These are phyloP conservation scores for Albula goreensis DNA, from an alignment of 2,113 vertebrate species.

Conservation along the genomic window DNA sequence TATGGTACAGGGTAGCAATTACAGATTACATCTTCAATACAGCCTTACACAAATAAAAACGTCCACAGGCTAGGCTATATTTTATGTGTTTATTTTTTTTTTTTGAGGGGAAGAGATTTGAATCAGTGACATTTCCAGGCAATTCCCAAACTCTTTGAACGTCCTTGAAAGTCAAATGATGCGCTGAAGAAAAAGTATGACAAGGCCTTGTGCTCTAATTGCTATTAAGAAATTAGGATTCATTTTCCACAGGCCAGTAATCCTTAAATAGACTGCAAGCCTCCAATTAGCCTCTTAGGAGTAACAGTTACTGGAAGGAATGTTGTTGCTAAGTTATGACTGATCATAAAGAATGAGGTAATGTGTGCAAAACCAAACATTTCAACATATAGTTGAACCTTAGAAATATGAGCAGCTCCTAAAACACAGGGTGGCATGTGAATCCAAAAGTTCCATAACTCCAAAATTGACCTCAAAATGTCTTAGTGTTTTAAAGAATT, in stretches of 20 bases:
- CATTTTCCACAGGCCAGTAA: conserved; percentile 51
- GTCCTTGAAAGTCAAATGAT: conserved; percentile 52
- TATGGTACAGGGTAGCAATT: background rate
- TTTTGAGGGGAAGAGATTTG: background rate
- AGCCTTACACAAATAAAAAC: background rate
- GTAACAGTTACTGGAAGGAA: conserved; percentile 24
- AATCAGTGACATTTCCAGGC: background rate
- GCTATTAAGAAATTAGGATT: conserved; percentile 51
- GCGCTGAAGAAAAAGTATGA: conserved; percentile 42
- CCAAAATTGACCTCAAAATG: no score
- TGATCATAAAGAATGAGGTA: background rate
- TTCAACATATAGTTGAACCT: background rate
- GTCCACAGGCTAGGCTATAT: conserved; percentile 2
- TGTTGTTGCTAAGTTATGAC: background rate
- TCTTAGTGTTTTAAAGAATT: no score
- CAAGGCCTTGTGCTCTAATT: conserved; percentile 50
- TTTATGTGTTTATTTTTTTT: background rate
- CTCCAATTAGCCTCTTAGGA: conserved; percentile 54
- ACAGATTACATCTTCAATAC: no score
- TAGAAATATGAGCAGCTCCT: background rate
- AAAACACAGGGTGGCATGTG: background rate
- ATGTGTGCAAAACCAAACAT: background rate
- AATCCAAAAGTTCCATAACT: no score
- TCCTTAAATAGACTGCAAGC: conserved; percentile 57
- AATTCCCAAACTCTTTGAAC: conserved; percentile 36